Conservation (phyloP, 2,113 vertebrate genomes). For the Epinephelus lanceolatus region DNA sequence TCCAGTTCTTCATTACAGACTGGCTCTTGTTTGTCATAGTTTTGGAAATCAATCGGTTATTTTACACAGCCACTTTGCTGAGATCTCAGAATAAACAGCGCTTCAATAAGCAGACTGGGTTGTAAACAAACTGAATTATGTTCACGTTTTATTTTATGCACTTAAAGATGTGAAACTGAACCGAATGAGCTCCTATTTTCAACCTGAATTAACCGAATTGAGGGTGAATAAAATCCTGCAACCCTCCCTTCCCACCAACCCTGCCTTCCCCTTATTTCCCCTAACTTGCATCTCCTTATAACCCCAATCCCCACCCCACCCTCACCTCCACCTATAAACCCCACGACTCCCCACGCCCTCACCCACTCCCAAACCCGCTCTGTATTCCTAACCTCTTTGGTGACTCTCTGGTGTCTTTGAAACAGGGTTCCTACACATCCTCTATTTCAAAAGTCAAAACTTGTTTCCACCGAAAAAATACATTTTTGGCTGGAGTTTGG, state of each 20-base stretch:
- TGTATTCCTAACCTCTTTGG: constrained; percentile 69
- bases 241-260: not conserved
- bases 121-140: too few species aligned
- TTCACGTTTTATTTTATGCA: not conserved
- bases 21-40: too few species aligned
- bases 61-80: too few species aligned
- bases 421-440: constrained; percentile 74
- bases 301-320: not conserved
- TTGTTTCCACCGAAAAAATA: not conserved
- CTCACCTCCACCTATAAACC: constrained; percentile 1
- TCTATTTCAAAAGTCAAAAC: not conserved
- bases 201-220: constrained; percentile 56
- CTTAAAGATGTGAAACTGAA: not conserved
- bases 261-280: not conserved
- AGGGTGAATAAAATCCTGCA: constrained; percentile 52
- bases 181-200: not conserved
- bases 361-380: constrained; percentile 29
- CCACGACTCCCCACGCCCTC: not conserved
- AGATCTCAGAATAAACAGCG: too few species aligned
- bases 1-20: too few species aligned
- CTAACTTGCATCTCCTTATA: constrained; percentile 26
- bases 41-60: too few species aligned
- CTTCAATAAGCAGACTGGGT: too few species aligned
- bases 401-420: constrained; percentile 57
- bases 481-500: not conserved